A percentile compares a stretch with the other conserved stretches of the same genome.
phyloP scores from a whole-genome alignment of 1,140 invertebrate species.

The Drosophila yakuba region DNA sequence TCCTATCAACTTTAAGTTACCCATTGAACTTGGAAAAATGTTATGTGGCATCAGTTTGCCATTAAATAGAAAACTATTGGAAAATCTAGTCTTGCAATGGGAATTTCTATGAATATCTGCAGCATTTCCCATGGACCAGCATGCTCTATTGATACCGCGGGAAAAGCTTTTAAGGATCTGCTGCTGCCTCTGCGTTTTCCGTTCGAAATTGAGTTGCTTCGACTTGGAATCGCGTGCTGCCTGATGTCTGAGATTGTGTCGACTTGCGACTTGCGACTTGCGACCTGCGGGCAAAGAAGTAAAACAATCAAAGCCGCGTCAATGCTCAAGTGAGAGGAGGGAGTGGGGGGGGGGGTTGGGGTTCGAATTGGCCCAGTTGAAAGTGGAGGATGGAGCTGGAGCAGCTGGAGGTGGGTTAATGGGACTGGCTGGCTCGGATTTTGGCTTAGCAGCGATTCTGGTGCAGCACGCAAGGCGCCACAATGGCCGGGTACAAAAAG shows the following conservation, averaged over 20 bases:
- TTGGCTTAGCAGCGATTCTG: constrained; percentile 24
- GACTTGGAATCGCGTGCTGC: constrained; percentile 56
- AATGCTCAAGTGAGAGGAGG: constrained; percentile 10
- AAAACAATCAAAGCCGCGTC: constrained; percentile 58
- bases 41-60: no score
- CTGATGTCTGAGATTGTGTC: constrained; percentile 8
- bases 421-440: constrained; percentile 8
- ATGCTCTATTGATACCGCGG: neutral
- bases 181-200: constrained; percentile 14
- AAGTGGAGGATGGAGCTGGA: neutral
- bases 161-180: constrained; percentile 11
- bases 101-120: no score
- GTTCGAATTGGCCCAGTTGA: constrained; percentile 14
- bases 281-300: constrained; percentile 12
- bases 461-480: constrained; percentile 59
- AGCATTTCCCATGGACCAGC: neutral
- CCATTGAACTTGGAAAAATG: neutral
- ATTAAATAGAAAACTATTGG: no score
- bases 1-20: neutral
- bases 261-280: constrained; percentile 19
- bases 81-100: no score
- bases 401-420: constrained; percentile 20
- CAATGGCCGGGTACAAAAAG: constrained; percentile 36
- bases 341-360: neutral
- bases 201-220: constrained; percentile 45